Evolutionary conservation across 1,140 invertebrate genomes (phyloP).

Genomic region (Thalassaphorura encarpata): DNA sequence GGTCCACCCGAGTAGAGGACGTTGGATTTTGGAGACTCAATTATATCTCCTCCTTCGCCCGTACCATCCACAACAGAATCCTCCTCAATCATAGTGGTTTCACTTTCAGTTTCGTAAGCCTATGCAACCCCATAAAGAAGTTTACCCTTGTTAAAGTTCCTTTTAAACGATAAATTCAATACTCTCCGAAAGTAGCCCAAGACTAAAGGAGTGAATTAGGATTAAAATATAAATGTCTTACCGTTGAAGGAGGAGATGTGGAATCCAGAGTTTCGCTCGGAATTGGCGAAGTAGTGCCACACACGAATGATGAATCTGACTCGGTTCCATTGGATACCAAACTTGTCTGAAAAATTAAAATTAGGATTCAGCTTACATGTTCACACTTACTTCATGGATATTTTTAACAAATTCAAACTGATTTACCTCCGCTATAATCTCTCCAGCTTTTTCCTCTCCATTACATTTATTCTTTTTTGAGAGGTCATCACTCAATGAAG

Average conservation of each 20-base stretch:
- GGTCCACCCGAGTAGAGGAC: background rate
- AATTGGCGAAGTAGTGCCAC: too few species aligned
- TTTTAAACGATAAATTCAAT: too few species aligned
- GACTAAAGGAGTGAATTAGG: background rate
- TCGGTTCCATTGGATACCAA: constrained; percentile 8
- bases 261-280: too few species aligned
- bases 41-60: background rate
- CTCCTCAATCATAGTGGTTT: background rate
- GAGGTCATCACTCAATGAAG: constrained; percentile 17
- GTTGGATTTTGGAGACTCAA: background rate
- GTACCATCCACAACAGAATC: background rate
- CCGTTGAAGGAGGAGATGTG: too few species aligned
- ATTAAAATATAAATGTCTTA: too few species aligned
- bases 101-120: background rate
- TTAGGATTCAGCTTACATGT: background rate
- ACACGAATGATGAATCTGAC: constrained; percentile 5
- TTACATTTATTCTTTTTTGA: constrained; percentile 13
- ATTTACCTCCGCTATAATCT: background rate
- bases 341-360: constrained; percentile 7
- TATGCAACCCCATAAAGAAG: background rate
- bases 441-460: too few species aligned
- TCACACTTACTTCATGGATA: background rate
- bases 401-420: background rate
- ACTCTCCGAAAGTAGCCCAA: background rate
- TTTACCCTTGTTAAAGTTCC: too few species aligned